Evolutionary conservation across 1,140 invertebrate species (phyloP), one percentile per base, ranked within the genome.

Genomic region (Brachionus rotundiformis): DNA sequence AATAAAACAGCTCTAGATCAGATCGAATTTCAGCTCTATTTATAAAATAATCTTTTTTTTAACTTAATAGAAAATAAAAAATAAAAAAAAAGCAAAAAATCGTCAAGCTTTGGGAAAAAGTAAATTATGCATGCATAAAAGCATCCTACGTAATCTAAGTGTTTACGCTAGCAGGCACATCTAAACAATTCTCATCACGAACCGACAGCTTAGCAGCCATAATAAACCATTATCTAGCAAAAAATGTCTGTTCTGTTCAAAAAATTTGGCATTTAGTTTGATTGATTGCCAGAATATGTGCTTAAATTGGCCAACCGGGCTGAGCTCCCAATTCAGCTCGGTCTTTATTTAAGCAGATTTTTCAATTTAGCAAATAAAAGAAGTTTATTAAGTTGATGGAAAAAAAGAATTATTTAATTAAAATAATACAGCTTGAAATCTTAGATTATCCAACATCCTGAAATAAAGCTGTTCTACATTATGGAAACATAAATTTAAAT

Each of bases 91-190:
- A n/a, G n/a, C n/a, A n/a, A n/a, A n/a, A n/a, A n/a, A 49, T 49
- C 13, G 47, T 49, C 47, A 49, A 49, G 16, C 3, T 23, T 49
- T 49, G 16, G 7, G 13, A 6, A 19, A n/a, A n/a, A n/a, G n/a
- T n/a, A n/a, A 49, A 49, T 63, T 63, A 63, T 63, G 59, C 59
- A 63, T 63, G 23, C 59, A 63, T 63, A 63, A 63, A 63, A 29
- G 10, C 59, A 11, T 31, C 59, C 59, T 63, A 63, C 59, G 59
- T 31, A 63, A 31, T 27, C 59, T 63, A 27, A 11, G 23, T 63
- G 19, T 63, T 63, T 63, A 63, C 59, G 59, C 59, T 63, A 29
- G 29, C 59, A 63, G 59, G 59, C 59, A 63, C 59, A 63, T 63
- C 19, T 63, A 13, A 29, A 19, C 47, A 25, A 63, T 63, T 63